These are phyloP conservation scores for Neogale vison DNA, from an alignment of 2,113 vertebrate species.

Conservation along the genomic window DNA sequence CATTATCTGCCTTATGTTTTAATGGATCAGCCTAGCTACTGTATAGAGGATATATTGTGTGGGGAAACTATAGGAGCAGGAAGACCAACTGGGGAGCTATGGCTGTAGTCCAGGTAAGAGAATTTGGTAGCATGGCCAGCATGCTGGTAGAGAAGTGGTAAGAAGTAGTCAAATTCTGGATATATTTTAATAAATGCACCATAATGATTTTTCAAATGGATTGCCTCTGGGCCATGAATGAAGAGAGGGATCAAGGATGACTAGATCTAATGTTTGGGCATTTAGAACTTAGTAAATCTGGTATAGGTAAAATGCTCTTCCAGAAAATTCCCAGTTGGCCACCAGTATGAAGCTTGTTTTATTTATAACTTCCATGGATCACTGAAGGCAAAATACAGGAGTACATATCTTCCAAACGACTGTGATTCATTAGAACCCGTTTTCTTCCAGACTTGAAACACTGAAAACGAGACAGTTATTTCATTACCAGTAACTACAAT, in stretches of 20 bases:
- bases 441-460: constrained; percentile 14
- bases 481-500: background rate
- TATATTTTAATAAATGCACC: background rate
- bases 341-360: background rate
- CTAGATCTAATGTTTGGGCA: background rate
- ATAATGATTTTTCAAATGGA: background rate
- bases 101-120: background rate
- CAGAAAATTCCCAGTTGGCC: background rate
- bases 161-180: background rate
- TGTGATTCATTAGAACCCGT: background rate
- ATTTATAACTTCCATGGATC: background rate
- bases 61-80: background rate
- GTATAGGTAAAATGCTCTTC: background rate
- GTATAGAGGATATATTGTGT: background rate
- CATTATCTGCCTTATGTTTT: background rate
- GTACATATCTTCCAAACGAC: background rate
- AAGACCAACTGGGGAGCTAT: rapidly evolving
- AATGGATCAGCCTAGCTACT: background rate
- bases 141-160: background rate
- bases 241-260: background rate
- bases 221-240: background rate
- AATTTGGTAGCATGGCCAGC: background rate
- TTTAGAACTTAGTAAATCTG: background rate
- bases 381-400: background rate
- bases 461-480: background rate